Evolutionary conservation across 2,888 invertebrate species (phyloP).

Genomic region (Desoria tigrina): DNA sequence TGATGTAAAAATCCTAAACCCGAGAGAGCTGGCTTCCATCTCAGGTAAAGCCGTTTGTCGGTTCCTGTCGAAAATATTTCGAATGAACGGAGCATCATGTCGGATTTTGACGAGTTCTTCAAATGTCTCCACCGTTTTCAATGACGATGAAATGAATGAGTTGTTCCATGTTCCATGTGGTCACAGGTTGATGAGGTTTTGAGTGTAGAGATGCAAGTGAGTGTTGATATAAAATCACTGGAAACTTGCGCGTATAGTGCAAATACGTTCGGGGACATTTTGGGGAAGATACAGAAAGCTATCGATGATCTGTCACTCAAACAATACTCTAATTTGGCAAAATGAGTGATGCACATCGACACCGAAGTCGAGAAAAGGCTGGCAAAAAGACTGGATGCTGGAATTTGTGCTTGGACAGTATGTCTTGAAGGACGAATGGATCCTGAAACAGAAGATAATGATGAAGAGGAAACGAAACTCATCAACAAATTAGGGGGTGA

Average conservation of each 20-base stretch:
- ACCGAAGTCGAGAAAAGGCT: conserved; percentile 95
- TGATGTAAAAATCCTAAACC: too few relatives aligned
- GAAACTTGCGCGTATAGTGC: conserved; percentile 98
- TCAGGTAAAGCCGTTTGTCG: too few relatives aligned
- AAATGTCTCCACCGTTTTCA: too few relatives aligned
- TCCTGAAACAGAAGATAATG: conserved; percentile 81
- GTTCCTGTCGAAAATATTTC: too few relatives aligned
- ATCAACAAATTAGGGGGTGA: conserved; percentile 93
- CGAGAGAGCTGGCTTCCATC: too few relatives aligned
- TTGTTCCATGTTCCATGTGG: neutral
- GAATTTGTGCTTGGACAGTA: conserved; percentile 94
- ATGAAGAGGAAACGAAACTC: conserved; percentile 77
- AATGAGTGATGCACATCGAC: conserved; percentile 94
- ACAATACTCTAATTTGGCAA: conserved; percentile 94
- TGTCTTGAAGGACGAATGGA: conserved; percentile 79
- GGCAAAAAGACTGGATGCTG: conserved; percentile 89
- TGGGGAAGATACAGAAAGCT: conserved; percentile 92
- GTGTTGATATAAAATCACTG: conserved; percentile 89
- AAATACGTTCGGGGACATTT: conserved; percentile 86
- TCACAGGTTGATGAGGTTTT: conserved; percentile 83
- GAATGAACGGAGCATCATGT: too few relatives aligned
- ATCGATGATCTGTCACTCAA: conserved; percentile 95
- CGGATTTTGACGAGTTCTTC: too few relatives aligned
- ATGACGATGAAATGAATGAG: too few relatives aligned
- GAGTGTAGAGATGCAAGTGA: conserved; percentile 92